Conservation (phyloP, 2,797 vertebrate species). For the Sorex maritimensis region DNA sequence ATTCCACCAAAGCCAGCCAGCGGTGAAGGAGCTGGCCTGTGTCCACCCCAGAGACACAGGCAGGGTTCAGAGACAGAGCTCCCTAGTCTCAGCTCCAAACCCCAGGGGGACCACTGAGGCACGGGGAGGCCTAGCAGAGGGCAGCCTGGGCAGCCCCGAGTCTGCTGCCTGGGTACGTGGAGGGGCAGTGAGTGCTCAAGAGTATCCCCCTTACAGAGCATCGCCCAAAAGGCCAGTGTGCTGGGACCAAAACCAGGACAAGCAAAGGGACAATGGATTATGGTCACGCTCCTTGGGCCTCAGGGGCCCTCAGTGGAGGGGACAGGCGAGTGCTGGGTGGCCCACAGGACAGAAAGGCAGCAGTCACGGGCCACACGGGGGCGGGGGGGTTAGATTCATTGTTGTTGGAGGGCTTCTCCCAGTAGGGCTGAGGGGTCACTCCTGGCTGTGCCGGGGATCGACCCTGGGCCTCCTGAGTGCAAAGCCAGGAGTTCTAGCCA, state of each 20-base stretch:
- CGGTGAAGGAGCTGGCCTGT: neutral
- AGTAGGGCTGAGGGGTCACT: neutral
- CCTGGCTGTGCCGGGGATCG: neutral
- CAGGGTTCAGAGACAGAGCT: neutral
- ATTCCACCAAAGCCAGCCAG: constrained; percentile 21
- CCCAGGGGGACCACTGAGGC: constrained; percentile 34
- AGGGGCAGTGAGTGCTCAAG: neutral
- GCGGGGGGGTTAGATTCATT: no score
- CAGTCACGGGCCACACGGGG: no score
- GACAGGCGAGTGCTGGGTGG: neutral
- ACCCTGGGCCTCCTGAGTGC: no score
- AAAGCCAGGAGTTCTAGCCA: no score
- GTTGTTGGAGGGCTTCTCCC: neutral
- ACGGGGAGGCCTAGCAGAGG: neutral
- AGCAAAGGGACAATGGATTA: neutral
- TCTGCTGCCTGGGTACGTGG: neutral
- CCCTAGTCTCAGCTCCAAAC: constrained; percentile 27
- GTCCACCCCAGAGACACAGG: neutral
- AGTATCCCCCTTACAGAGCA: neutral
- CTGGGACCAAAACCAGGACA: neutral
- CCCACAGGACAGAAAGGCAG: neutral
- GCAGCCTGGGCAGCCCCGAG: neutral
- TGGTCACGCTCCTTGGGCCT: neutral
- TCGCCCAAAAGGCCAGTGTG: neutral
- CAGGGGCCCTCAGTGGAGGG: neutral